Conservation (phyloP, 2,888 invertebrate species). For the Entomobrya multifasciata region DNA sequence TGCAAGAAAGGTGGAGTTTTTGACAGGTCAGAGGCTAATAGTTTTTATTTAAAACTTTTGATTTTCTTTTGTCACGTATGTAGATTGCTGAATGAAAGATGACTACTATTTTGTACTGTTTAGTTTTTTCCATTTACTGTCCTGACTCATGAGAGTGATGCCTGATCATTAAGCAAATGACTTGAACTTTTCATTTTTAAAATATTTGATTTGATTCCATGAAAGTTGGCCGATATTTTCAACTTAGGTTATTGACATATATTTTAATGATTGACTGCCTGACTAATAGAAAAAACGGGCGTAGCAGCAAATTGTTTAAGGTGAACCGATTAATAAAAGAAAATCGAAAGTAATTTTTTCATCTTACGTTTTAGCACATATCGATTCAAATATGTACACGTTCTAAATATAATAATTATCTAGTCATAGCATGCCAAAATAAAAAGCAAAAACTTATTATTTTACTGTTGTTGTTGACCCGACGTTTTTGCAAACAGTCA, state of each 20-base stretch:
- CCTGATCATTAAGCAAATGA: background rate
- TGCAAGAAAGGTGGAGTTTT: too few relatives aligned
- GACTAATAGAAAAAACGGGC: slow-evolving; percentile 5
- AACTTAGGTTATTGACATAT: too few relatives aligned
- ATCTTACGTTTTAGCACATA: background rate
- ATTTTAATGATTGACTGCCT: background rate
- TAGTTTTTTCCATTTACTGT: background rate
- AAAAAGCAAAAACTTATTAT: slow-evolving; percentile 2
- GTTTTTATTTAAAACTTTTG: too few relatives aligned
- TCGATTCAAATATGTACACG: too few relatives aligned
- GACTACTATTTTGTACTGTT: too few relatives aligned
- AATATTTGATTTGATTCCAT: background rate
- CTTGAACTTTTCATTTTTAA: background rate
- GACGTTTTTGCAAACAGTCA: background rate
- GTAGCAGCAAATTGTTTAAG: background rate
- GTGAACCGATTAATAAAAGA: slow-evolving; percentile 7
- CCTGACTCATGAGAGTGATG: background rate
- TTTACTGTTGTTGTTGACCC: background rate
- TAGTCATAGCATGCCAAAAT: slow-evolving; percentile 22
- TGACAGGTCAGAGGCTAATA: too few relatives aligned
- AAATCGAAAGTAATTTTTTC: slow-evolving; percentile 32
- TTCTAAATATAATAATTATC: slow-evolving; percentile 27
- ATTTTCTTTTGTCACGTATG: too few relatives aligned
- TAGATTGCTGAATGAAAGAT: too few relatives aligned
- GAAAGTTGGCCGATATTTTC: background rate